These are phyloP conservation scores for Scomberomorus guttatus DNA, from an alignment of 2,797 vertebrate genomes.

Conservation along the genomic window DNA sequence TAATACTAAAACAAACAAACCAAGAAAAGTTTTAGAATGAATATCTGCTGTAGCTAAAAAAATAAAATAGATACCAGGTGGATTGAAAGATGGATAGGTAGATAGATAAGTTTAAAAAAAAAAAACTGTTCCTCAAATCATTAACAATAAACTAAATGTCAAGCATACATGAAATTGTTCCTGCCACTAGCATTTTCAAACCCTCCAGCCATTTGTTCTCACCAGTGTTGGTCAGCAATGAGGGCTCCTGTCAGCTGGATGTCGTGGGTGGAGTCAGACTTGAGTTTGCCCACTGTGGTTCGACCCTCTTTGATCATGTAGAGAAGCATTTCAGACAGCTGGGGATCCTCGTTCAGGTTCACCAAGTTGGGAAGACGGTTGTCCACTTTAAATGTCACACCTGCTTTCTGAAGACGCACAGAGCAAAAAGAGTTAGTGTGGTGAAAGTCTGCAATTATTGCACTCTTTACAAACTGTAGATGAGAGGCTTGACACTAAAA, in stretches of 20 bases:
- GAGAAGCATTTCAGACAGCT: conserved; percentile 96
- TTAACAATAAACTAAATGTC: neutral
- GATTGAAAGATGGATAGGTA: too few relatives aligned
- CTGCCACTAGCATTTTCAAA: neutral
- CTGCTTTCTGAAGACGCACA: conserved; percentile 88
- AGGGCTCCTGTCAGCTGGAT: conserved; percentile 95
- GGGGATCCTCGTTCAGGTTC: conserved; percentile 97
- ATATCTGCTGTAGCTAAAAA: neutral
- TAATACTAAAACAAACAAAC: conserved; percentile 81
- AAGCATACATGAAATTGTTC: neutral
- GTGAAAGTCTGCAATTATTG: neutral
- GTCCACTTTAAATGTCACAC: conserved; percentile 95
- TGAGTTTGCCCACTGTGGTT: conserved; percentile 93
- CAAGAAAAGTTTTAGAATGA: neutral
- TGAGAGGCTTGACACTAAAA: neutral
- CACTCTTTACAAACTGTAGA: neutral
- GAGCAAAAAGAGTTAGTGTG: conserved; percentile 1
- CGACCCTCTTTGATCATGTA: conserved; percentile 96
- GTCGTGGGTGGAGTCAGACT: conserved; percentile 86
- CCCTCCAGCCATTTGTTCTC: conserved; percentile 36
- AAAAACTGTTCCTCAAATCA: too few relatives aligned
- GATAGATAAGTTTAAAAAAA: too few relatives aligned
- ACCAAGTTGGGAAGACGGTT: conserved; percentile 95
- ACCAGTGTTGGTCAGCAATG: conserved; percentile 96
- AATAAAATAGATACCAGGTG: too few relatives aligned